Evolutionary conservation across 2,888 invertebrate species (phyloP).

Genomic region (Parnassius orleans): DNA sequence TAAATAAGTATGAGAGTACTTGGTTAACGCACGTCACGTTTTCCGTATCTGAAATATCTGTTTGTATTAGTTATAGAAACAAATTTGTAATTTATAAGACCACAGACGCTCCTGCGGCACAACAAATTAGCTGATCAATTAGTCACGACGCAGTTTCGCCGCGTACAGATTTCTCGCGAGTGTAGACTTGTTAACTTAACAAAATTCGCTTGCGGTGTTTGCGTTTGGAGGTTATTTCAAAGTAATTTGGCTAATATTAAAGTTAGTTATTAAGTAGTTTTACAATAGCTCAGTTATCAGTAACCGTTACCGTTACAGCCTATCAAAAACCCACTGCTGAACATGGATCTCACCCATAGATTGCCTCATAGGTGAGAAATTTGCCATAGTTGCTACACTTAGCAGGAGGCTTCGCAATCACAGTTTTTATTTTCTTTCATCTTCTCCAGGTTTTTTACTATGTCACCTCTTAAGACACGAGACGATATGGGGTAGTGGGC

Average conservation of each 20-base stretch:
- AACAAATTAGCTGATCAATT: slow-evolving; percentile 62
- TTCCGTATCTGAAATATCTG: slow-evolving; percentile 19
- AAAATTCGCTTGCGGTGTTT: slow-evolving; percentile 14
- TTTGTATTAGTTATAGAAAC: slow-evolving; percentile 30
- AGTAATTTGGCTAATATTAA: slow-evolving; percentile 15
- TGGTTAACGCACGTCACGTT: slow-evolving; percentile 16
- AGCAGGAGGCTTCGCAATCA: too few species aligned
- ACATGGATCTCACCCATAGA: too few species aligned
- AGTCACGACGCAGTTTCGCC: slow-evolving; percentile 50
- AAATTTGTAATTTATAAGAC: slow-evolving; percentile 53
- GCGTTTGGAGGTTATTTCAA: slow-evolving; percentile 9
- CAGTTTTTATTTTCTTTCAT: too few species aligned
- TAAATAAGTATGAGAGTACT: not conserved
- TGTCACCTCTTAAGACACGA: too few species aligned
- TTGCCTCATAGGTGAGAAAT: too few species aligned
- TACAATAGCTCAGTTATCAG: too few species aligned
- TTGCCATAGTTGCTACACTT: too few species aligned
- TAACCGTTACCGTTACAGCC: too few species aligned
- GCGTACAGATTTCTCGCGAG: slow-evolving; percentile 16
- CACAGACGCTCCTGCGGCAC: slow-evolving; percentile 43
- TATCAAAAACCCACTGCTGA: too few species aligned
- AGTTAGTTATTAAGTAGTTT: slow-evolving; percentile 1
- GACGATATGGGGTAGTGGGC: too few species aligned
- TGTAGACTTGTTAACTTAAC: slow-evolving; percentile 23
- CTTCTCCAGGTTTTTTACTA: too few species aligned